A percentile compares a stretch with the other conserved stretches of the same genome.
Conservation (phyloP, 2,888 invertebrate genomes). For the Pandemis cinnamomeana region DNA sequence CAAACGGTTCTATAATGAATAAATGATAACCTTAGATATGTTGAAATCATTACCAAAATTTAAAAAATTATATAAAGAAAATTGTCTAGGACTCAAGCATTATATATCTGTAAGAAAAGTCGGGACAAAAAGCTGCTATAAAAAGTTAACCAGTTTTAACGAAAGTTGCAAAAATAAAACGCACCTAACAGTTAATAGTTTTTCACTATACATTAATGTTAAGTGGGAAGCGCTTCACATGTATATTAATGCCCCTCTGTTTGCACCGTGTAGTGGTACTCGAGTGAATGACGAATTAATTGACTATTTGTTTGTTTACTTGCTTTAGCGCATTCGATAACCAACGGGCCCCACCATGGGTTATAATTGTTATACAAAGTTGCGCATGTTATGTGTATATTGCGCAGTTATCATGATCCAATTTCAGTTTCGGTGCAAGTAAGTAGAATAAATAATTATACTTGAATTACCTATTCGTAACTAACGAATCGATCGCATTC, state of each 20-base stretch:
- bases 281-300: constrained; percentile 5
- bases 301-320: constrained; percentile 11
- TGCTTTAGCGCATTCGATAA: constrained; percentile 6
- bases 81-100: no score
- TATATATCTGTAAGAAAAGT: no score
- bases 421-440: background rate
- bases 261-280: background rate
- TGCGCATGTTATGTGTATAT: background rate
- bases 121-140: no score
- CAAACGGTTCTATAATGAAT: no score
- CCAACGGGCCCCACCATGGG: constrained; percentile 1
- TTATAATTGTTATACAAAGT: background rate
- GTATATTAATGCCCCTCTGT: constrained; percentile 1
- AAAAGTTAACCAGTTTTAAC: no score
- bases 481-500: no score
- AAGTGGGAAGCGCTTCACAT: background rate
- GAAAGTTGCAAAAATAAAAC: no score
- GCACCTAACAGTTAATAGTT: background rate
- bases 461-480: no score
- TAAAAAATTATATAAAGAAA: no score
- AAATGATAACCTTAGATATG: no score
- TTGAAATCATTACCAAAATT: no score
- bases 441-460: no score
- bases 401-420: background rate
- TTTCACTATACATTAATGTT: background rate